These are phyloP conservation scores for Sciurus carolinensis DNA, from an alignment of 2,797 vertebrate genomes.

Conservation along the genomic window DNA sequence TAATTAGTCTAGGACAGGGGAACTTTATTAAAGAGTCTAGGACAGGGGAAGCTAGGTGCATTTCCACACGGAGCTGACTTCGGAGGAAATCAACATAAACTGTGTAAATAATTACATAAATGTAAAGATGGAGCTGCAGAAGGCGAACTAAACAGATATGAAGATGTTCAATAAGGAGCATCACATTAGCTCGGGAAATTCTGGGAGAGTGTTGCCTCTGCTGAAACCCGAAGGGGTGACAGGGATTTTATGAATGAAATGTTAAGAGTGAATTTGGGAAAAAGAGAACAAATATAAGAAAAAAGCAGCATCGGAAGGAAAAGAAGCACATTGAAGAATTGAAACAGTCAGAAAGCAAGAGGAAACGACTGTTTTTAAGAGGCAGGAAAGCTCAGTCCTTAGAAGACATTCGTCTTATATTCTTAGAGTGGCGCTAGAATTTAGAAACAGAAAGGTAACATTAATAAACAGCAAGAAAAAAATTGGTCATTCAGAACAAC, in stretches of 20 bases:
- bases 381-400: not conserved
- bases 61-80: not conserved
- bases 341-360: not conserved
- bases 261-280: too few relatives aligned
- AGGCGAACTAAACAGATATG: not conserved
- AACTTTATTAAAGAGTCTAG: not conserved
- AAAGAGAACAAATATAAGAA: not conserved
- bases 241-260: not conserved
- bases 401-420: not conserved
- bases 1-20: not conserved
- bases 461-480: not conserved
- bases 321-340: fast-evolving
- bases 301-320: not conserved
- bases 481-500: not conserved
- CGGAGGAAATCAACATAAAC: not conserved
- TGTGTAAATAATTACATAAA: not conserved
- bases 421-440: not conserved
- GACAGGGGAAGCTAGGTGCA: not conserved
- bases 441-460: constrained; percentile 9
- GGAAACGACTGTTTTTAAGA: not conserved
- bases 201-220: not conserved
- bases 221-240: not conserved
- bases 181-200: not conserved
- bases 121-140: not conserved
- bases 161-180: not conserved